phyloP scores from a whole-genome alignment of 92 coral and sea anemone genomes.

The Bergia puertoricense region DNA sequence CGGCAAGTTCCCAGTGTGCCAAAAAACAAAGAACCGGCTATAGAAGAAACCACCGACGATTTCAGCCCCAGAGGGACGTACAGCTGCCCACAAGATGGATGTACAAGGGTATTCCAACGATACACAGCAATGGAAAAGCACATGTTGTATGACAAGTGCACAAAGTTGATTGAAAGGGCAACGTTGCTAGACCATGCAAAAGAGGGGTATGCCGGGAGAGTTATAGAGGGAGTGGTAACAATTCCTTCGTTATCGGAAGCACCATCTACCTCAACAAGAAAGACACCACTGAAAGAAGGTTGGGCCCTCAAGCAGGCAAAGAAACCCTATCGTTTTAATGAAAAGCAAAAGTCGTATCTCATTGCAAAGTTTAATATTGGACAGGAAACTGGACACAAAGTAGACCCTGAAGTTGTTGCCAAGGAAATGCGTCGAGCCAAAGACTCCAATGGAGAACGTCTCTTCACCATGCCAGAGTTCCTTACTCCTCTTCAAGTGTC shows the following conservation, averaged over 20 bases:
- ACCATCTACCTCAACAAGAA: background rate
- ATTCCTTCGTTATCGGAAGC: conserved; percentile 17
- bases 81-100: conserved; percentile 46
- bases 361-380: conserved; percentile 11
- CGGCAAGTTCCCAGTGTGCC: conserved; percentile 12
- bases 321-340: background rate
- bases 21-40: background rate
- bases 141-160: conserved; percentile 18
- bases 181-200: conserved; percentile 30
- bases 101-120: conserved; percentile 35
- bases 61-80: background rate
- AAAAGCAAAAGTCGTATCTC: conserved; percentile 28
- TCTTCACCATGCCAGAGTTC: background rate
- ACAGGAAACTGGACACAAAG: conserved; percentile 36
- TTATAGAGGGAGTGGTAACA: conserved; percentile 32
- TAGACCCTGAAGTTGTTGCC: conserved; percentile 43
- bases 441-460: conserved; percentile 24
- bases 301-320: conserved; percentile 2
- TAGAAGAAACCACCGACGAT: background rate
- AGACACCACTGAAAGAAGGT: background rate
- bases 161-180: conserved; percentile 34
- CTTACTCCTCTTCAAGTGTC: background rate
- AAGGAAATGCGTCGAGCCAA: conserved; percentile 46
- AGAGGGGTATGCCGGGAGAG: conserved; percentile 16
- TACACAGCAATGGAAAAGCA: conserved; percentile 34